Evolutionary conservation across 2,888 invertebrate species (phyloP).

Genomic region (Bombylius discolor): DNA sequence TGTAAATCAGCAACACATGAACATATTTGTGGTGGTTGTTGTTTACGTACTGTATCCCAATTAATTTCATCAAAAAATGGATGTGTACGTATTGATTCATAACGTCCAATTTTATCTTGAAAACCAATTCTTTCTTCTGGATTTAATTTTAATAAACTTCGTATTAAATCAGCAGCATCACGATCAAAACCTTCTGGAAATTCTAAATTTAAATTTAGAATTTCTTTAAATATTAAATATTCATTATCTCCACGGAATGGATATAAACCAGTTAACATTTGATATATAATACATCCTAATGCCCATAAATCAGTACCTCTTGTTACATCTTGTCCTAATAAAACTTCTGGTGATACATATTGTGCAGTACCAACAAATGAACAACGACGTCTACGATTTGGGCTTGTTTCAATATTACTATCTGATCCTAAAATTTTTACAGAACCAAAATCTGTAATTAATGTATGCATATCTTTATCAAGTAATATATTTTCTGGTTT

Average conservation of each 20-base stretch:
- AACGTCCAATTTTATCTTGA: constrained; percentile 51
- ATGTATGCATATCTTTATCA: constrained; percentile 89
- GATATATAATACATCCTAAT: constrained; percentile 89
- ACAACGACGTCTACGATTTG: constrained; percentile 46
- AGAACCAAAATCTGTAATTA: constrained; percentile 95
- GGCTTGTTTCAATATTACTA: constrained; percentile 12
- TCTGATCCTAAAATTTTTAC: constrained; percentile 60
- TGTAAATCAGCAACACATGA: constrained; percentile 63
- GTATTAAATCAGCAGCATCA: constrained; percentile 73
- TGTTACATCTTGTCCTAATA: constrained; percentile 64
- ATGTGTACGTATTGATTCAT: constrained; percentile 74
- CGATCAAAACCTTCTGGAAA: constrained; percentile 85
- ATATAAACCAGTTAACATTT: constrained; percentile 90
- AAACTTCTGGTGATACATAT: constrained; percentile 94
- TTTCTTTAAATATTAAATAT: constrained; percentile 93
- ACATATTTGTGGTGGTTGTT: constrained; percentile 69
- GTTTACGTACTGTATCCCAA: constrained; percentile 65
- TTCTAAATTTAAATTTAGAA: constrained; percentile 76
- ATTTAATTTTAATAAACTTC: constrained; percentile 70
- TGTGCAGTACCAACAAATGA: constrained; percentile 98
- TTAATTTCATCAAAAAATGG: constrained; percentile 72
- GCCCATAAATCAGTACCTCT: constrained; percentile 93
- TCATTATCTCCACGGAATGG: constrained; percentile 89
- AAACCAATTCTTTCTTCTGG: constrained; percentile 72
- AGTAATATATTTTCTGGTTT: constrained; percentile 95